Evolutionary conservation across 2,888 invertebrate genomes (phyloP), one percentile per base, ranked within the genome.

Genomic region (Hemithea aestivaria): DNA sequence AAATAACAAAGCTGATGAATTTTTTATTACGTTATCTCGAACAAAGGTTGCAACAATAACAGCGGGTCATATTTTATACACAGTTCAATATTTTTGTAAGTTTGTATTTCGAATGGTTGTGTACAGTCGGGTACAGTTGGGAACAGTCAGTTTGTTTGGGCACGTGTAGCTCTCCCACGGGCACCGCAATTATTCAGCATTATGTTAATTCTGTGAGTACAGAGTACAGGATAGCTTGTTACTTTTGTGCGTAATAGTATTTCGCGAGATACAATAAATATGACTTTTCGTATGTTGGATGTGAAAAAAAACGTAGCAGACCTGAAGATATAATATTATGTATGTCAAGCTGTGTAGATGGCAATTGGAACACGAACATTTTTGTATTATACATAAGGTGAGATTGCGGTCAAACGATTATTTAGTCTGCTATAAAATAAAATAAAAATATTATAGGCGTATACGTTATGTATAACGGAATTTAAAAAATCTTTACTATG

Each of bases 101-200:
- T 34, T 34, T n/a, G 8, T 16, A 32, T 32, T 39, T 53, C 16
- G 10, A 20, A 7, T 7, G 20, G 27, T 12, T 9, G 31, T 48
- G 54, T 61, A 61, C 53, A 61, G 45, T 49, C 56, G 49, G 40
- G 48, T 8, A 11, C 29, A 38, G 16, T 10, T 1, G 27, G n/a
- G 28, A 20, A 25, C 34, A 27, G 24, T 1, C 33, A 20, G 45
- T 48, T 35, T 83, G 71, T 85, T 85, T 76, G 65, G 53, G 65
- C 84, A 85, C 76, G 75, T 85, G 85, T 53, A 44, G 3, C 35
- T 41, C 64, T 84, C 83, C 73, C 85, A 83, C 65, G 66, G 52
- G 58, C 53, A 50, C 45, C 44, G 51, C 58, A 72, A 73, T 76
- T 81, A 68, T 74, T 75, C 72, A 69, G 73, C 71, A 70, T 79